phyloP scores from a whole-genome alignment of 2,888 invertebrate species.

The Himalopsyche japonica region DNA sequence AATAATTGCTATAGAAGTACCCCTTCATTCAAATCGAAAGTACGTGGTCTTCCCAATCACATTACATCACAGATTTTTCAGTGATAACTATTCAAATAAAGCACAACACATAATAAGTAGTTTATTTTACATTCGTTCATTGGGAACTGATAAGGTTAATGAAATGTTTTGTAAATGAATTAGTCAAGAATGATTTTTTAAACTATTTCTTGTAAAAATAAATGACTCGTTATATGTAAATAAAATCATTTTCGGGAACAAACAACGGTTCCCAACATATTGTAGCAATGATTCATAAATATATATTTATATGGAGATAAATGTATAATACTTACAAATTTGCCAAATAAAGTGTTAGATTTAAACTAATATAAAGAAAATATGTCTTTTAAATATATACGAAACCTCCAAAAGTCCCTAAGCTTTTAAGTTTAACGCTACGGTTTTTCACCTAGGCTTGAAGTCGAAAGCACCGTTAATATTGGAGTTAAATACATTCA shows the following conservation, averaged over 20 bases:
- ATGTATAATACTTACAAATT: conserved; percentile 36
- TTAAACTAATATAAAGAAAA: conserved; percentile 21
- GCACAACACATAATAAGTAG: background rate
- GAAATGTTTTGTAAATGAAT: background rate
- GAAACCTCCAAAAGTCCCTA: background rate
- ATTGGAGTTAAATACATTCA: background rate
- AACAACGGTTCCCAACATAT: conserved; percentile 3
- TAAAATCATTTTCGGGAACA: conserved; percentile 17
- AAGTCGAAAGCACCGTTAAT: background rate
- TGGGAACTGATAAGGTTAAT: background rate
- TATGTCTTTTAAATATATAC: background rate
- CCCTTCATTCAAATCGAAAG: background rate
- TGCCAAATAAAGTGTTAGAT: conserved; percentile 41
- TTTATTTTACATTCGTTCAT: background rate
- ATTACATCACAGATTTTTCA: background rate
- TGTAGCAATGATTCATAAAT: conserved; percentile 30
- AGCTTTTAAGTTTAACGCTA: background rate
- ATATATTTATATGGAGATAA: conserved; percentile 37
- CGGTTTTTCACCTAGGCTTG: background rate
- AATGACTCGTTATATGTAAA: conserved; percentile 13
- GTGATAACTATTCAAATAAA: background rate
- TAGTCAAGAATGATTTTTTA: background rate
- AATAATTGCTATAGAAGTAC: background rate
- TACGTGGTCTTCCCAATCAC: background rate
- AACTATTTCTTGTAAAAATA: conserved; percentile 8